Evolutionary conservation across 1,140 invertebrate genomes (phyloP).

Genomic region (Galleria mellonella): DNA sequence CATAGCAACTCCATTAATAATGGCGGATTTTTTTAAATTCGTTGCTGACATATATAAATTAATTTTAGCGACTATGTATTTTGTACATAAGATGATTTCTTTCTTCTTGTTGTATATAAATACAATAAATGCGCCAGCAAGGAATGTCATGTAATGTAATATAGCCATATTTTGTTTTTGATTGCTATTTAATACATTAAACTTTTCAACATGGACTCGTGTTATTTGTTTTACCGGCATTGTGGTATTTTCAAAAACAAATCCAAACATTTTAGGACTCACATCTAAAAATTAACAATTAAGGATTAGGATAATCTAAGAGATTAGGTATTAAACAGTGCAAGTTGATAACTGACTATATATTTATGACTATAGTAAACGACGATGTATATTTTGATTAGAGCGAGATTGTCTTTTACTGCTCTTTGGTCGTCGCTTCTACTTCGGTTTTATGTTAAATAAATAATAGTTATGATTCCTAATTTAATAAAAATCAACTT

Average conservation of each 20-base stretch:
- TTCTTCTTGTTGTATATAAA: conserved; percentile 34
- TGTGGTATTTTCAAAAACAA: conserved; percentile 5
- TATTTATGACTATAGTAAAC: too few species aligned
- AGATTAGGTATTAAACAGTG: too few species aligned
- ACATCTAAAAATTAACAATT: background rate
- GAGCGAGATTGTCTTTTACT: too few species aligned
- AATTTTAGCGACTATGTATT: conserved; percentile 13
- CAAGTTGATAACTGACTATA: too few species aligned
- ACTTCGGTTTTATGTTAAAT: too few species aligned
- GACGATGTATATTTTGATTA: too few species aligned
- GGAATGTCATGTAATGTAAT: conserved; percentile 35
- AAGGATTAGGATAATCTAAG: too few species aligned
- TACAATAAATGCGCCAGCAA: conserved; percentile 33
- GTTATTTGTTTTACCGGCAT: background rate
- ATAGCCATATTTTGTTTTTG: conserved; percentile 10
- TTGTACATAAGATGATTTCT: conserved; percentile 17
- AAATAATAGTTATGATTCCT: too few species aligned
- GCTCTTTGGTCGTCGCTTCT: too few species aligned
- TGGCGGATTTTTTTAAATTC: conserved; percentile 15
- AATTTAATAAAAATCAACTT: too few species aligned
- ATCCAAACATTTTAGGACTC: conserved; percentile 4
- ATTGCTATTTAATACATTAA: conserved; percentile 1
- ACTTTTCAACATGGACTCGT: background rate
- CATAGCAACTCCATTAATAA: conserved; percentile 6
- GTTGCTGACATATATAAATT: background rate